Conservation (phyloP, 1,140 invertebrate species). For the Lordiphosa collinella region DNA sequence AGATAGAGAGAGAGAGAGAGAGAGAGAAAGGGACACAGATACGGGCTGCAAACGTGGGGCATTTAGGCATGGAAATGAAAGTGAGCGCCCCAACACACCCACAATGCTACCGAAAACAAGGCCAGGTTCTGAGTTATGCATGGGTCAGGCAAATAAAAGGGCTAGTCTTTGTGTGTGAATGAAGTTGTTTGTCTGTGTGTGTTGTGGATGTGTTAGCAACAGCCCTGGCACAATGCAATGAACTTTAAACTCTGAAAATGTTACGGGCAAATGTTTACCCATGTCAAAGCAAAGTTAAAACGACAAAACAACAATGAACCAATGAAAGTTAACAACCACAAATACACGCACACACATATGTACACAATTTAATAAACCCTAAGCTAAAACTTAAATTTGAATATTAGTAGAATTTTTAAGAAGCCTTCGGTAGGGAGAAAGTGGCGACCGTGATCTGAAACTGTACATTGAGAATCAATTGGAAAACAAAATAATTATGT, state of each 20-base stretch:
- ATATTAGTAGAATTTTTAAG: background rate
- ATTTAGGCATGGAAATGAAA: slow-evolving; percentile 44
- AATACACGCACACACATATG: slow-evolving; percentile 7
- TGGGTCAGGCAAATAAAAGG: slow-evolving; percentile 30
- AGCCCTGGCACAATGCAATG: slow-evolving; percentile 53
- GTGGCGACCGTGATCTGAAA: too few relatives aligned
- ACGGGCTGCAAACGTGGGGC: slow-evolving; percentile 9
- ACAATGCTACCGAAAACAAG: slow-evolving; percentile 36
- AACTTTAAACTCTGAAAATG: slow-evolving; percentile 52
- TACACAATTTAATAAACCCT: background rate
- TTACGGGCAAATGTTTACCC: slow-evolving; percentile 51
- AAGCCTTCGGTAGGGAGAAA: too few relatives aligned
- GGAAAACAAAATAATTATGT: too few relatives aligned
- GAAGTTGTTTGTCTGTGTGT: background rate
- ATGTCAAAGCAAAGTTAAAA: slow-evolving; percentile 44
- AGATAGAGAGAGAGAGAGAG: background rate
- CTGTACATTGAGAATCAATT: too few relatives aligned
- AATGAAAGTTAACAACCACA: slow-evolving; percentile 31
- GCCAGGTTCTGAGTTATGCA: slow-evolving; percentile 45
- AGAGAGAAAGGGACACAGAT: background rate
- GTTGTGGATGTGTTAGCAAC: background rate
- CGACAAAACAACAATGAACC: slow-evolving; percentile 35
- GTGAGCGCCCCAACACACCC: slow-evolving; percentile 16
- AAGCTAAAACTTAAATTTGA: background rate
- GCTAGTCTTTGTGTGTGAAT: slow-evolving; percentile 2